These are phyloP conservation scores for Tokudaia tokunoshimensis DNA, from an alignment of 2,797 vertebrate species.

Conservation along the genomic window DNA sequence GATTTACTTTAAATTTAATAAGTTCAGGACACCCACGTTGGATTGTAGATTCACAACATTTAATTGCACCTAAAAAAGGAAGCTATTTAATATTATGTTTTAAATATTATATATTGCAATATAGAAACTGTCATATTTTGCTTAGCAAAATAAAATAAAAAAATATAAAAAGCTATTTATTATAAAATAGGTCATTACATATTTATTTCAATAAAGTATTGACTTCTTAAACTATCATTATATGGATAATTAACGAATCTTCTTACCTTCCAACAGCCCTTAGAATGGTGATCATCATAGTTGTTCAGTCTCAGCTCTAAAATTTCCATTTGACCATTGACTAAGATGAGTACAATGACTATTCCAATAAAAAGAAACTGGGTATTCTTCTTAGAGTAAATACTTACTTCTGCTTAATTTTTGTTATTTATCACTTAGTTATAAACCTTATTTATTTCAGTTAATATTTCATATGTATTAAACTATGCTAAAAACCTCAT, in stretches of 20 bases:
- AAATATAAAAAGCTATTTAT: constrained; percentile 42
- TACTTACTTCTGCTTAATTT: constrained; percentile 48
- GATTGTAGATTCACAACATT: background rate
- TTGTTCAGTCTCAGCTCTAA: constrained; percentile 26
- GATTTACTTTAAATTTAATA: constrained; percentile 8
- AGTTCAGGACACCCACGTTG: background rate
- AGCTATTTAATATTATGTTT: background rate
- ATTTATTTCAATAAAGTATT: constrained; percentile 69
- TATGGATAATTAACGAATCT: constrained; percentile 63
- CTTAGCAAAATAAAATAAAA: background rate
- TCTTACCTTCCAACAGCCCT: constrained; percentile 42
- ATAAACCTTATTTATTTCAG: constrained; percentile 13
- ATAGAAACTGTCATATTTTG: constrained; percentile 20
- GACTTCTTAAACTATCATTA: constrained; percentile 62
- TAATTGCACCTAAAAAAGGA: background rate
- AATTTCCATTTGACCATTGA: constrained; percentile 56
- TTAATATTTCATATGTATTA: background rate
- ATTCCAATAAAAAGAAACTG: constrained; percentile 45
- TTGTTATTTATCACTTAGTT: background rate
- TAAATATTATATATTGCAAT: constrained; percentile 2
- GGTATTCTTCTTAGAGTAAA: constrained; percentile 22
- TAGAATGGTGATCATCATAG: constrained; percentile 55
- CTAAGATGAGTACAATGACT: constrained; percentile 57
- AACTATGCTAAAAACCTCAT: background rate
- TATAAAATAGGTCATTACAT: constrained; percentile 48